Percentiles rank a stretch among this genome's conserved stretches.
phyloP scores from a whole-genome alignment of 2,888 invertebrate genomes.

The Morpho deidamia region DNA sequence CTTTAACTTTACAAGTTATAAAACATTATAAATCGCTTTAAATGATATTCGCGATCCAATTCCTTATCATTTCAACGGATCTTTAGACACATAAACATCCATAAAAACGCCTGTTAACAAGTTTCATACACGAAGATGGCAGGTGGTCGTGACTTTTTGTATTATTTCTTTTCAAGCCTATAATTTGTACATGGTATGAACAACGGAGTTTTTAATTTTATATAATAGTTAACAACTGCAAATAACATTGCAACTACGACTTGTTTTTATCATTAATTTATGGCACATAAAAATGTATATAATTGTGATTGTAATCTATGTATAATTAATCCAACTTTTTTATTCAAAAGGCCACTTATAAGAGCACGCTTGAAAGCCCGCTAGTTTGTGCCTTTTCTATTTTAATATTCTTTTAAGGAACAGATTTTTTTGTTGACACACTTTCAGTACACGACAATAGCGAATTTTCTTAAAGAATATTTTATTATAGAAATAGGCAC shows the following conservation, averaged over 20 bases:
- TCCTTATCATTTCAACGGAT: neutral
- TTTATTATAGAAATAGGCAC: too few relatives aligned
- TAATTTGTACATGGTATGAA: neutral
- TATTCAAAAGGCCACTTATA: neutral
- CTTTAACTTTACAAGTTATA: neutral
- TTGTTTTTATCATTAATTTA: conserved; percentile 3
- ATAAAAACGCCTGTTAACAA: conserved; percentile 4
- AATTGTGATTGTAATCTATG: conserved; percentile 11
- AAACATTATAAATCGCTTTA: neutral
- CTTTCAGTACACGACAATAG: too few relatives aligned
- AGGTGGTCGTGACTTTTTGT: conserved; percentile 8
- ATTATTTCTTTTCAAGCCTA: conserved; percentile 3
- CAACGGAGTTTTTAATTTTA: conserved; percentile 2
- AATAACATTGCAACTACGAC: conserved; percentile 1
- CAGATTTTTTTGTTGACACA: too few relatives aligned
- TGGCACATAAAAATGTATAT: conserved; percentile 1
- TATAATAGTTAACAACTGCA: neutral
- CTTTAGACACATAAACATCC: neutral
- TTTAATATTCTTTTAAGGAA: too few relatives aligned
- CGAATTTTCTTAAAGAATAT: too few relatives aligned
- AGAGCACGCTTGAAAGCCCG: too few relatives aligned
- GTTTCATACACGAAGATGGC: conserved; percentile 5
- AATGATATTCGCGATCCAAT: neutral
- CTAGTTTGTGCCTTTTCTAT: neutral
- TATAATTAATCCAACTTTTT: conserved; percentile 7